Evolutionary conservation across 2,113 vertebrate species (phyloP), one percentile per base, ranked within the genome.

Genomic region (Anhinga anhinga): DNA sequence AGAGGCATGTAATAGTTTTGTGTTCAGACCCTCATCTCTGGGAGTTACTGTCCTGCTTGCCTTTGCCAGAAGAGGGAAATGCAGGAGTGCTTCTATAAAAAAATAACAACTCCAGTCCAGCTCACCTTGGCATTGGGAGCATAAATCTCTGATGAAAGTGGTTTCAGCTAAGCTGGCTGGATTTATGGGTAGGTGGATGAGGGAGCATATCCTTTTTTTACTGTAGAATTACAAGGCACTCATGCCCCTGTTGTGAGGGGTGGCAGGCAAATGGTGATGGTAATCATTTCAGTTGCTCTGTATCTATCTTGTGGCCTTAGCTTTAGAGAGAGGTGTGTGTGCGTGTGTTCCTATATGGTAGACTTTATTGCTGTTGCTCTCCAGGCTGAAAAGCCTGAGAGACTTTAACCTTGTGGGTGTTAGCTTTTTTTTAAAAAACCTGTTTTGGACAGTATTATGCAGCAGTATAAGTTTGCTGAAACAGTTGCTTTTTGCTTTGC

Each of bases 121-220:
- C 49, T 90, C 49, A 72, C 0, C 21, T 79, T 95, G 91, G 38
- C 82, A 69, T 10, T 76, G 66, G 44, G 53, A 93, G 9, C 36
- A 38, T 79, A 76, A 79, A 87, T 76, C 66, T 79, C 55, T 87
- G 49, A 50, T 88, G 13, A 53, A 89, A 76, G 34, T 38, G 22
- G 13, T 55, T 79, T 67, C 86, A 76, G 49, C 69, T 66, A n/a
- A 76, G n/a, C 65, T 94, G 89, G 30, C 61, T 89, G 86, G 73
- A 67, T 47, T 89, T 42, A n/a, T 73, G 45, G 7, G 38, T 74
- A 40, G 26, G 44, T 82, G 73, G 42, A 21, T 84, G 77, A 78
- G 16, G 61, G 15, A 79, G 26, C 6, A 1, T 42, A 5, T 62
- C 19, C 40, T 76, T 86, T 66, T 38, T 38, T 52, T 52, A 11